Evolutionary conservation across 2,113 vertebrate genomes (phyloP).

Genomic region (Malurus alboscapulatus): DNA sequence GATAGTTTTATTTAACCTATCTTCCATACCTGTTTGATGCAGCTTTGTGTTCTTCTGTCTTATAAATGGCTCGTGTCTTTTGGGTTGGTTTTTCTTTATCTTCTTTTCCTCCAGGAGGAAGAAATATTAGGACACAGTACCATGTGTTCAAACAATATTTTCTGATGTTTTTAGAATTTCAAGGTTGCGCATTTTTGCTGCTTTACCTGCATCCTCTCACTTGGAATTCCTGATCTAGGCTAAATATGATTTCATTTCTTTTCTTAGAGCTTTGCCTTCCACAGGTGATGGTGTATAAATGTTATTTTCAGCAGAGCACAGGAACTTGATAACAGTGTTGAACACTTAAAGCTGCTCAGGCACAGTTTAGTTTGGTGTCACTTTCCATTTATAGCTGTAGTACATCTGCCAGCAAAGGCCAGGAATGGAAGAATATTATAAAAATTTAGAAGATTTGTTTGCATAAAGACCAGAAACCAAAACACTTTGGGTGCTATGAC

Average conservation of each 20-base stretch:
- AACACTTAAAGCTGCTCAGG: neutral
- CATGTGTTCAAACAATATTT: neutral
- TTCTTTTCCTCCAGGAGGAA: neutral
- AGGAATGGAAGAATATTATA: neutral
- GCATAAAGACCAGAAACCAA: neutral
- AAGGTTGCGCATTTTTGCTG: neutral
- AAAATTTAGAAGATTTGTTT: neutral
- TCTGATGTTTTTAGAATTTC: neutral
- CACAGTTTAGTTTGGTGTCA: neutral
- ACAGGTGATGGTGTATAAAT: neutral
- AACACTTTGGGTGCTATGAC: neutral
- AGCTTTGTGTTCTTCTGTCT: neutral
- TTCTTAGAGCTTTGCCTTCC: neutral
- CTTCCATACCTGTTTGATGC: neutral
- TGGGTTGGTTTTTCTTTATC: rapidly evolving
- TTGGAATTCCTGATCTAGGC: neutral
- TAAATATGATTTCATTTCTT: neutral
- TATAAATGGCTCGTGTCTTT: neutral
- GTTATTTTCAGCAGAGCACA: neutral
- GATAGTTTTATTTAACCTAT: neutral
- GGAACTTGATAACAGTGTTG: neutral
- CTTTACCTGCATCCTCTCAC: neutral
- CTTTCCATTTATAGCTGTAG: neutral
- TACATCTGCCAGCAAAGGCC: neutral
- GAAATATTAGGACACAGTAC: neutral